A percentile compares a stretch with the other conserved stretches of the same genome.
Conservation (phyloP, 2,888 invertebrate species). For the Gonocerus acuteangulatus region DNA sequence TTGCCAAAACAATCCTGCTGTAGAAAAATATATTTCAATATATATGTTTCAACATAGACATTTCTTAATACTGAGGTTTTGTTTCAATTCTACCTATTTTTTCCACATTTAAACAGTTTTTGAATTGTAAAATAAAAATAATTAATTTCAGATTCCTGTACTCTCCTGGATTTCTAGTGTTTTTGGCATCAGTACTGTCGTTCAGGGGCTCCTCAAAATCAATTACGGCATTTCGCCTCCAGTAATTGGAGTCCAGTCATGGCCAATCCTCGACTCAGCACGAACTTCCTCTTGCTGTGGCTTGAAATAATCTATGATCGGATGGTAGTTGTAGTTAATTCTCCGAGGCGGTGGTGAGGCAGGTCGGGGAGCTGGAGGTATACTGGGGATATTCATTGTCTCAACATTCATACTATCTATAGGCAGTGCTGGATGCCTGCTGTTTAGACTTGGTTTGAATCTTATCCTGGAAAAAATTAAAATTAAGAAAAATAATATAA, state of each 20-base stretch:
- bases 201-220: too few relatives aligned
- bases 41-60: too few relatives aligned
- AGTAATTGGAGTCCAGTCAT: conserved; percentile 38
- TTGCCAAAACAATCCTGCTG: too few relatives aligned
- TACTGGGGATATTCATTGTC: conserved; percentile 7
- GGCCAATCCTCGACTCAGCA: conserved; percentile 44
- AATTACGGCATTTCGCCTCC: conserved; percentile 16
- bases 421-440: conserved; percentile 36
- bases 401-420: conserved; percentile 34
- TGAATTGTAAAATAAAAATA: too few relatives aligned
- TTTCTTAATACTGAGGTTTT: too few relatives aligned
- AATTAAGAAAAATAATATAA: neutral
- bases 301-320: conserved; percentile 68
- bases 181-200: too few relatives aligned
- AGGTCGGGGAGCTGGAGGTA: conserved; percentile 17
- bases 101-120: too few relatives aligned
- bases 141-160: too few relatives aligned
- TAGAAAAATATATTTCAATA: too few relatives aligned
- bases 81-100: too few relatives aligned
- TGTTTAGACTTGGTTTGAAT: conserved; percentile 32
- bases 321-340: conserved; percentile 74
- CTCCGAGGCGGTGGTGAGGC: conserved; percentile 45
- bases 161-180: too few relatives aligned
- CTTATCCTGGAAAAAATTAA: conserved; percentile 7
- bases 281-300: conserved; percentile 42